Percentiles rank a stretch among this genome's conserved stretches.
phyloP scores from a whole-genome alignment of 2,797 vertebrate species.

The Malacoctenus gilli region DNA sequence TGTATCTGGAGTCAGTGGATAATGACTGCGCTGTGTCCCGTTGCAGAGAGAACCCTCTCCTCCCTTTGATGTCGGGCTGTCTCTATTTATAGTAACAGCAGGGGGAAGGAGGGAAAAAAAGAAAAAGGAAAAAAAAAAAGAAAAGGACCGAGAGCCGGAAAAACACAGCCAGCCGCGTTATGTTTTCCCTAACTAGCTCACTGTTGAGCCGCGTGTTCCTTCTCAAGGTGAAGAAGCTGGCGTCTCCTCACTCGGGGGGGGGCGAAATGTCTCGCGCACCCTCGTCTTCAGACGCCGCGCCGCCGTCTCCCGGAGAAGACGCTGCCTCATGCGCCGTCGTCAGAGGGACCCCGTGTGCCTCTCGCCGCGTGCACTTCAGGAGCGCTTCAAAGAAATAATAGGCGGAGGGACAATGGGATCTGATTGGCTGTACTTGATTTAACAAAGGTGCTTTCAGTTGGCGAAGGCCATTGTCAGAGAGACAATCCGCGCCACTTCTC shows the following conservation, averaged over 20 bases:
- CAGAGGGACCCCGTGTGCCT: neutral
- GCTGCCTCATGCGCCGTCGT: too few species aligned
- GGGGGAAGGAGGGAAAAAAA: neutral
- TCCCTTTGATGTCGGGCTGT: slow-evolving; percentile 66
- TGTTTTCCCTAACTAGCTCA: slow-evolving; percentile 52
- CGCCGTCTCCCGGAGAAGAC: slow-evolving; percentile 42
- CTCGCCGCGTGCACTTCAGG: slow-evolving; percentile 6
- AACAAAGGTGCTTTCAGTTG: slow-evolving; percentile 2
- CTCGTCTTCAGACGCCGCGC: too few species aligned
- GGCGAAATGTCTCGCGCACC: slow-evolving; percentile 21
- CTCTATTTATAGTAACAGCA: slow-evolving; percentile 65
- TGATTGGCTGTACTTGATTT: slow-evolving; percentile 5
- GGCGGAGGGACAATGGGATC: slow-evolving; percentile 2
- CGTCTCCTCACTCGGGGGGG: slow-evolving; percentile 20
- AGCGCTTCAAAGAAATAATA: slow-evolving; percentile 12
- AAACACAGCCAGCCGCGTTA: slow-evolving; percentile 48
- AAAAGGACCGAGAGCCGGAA: slow-evolving; percentile 42
- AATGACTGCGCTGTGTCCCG: slow-evolving; percentile 56
- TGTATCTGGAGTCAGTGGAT: slow-evolving; percentile 51
- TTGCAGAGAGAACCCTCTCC: slow-evolving; percentile 59
- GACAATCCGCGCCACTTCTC: neutral
- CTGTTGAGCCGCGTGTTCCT: slow-evolving; percentile 23
- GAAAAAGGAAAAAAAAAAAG: slow-evolving; percentile 13
- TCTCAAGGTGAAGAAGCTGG: slow-evolving; percentile 44
- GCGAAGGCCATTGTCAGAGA: neutral